A percentile compares a stretch with the other conserved stretches of the same genome.
Evolutionary conservation across 2,797 vertebrate species (phyloP).

Genomic region (Avahi laniger): DNA sequence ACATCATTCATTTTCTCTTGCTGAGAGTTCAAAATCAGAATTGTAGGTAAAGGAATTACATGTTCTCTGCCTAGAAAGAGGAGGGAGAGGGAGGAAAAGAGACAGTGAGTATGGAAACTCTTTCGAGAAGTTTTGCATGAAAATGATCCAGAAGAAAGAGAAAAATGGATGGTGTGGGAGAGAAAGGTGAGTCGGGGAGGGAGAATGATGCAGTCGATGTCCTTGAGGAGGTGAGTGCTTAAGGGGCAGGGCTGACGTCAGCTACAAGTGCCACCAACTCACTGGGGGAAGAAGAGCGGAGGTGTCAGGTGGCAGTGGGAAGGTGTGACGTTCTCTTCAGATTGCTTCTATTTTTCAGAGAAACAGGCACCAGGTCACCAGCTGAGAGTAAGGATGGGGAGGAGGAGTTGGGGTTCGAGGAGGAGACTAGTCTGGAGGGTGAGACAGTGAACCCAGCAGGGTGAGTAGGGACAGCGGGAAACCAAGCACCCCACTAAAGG

Average conservation of each 20-base stretch:
- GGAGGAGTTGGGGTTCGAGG: neutral
- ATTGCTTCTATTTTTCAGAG: neutral
- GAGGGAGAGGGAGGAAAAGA: neutral
- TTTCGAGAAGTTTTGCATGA: neutral
- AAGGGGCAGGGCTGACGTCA: neutral
- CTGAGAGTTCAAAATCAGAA: neutral
- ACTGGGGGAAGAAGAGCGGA: fast-evolving
- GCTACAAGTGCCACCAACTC: neutral
- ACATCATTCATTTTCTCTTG: neutral
- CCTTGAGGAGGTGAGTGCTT: neutral
- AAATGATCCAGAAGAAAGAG: neutral
- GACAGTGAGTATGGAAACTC: neutral
- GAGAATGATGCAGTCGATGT: neutral
- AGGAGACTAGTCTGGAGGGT: neutral
- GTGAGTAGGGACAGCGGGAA: neutral
- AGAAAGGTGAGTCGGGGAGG: neutral
- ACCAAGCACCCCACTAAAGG: neutral
- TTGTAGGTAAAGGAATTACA: neutral
- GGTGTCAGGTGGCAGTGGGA: neutral
- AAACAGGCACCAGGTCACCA: neutral
- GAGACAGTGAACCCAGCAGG: neutral
- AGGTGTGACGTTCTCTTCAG: neutral
- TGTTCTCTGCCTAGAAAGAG: neutral
- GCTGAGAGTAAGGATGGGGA: neutral
- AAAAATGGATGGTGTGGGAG: neutral